phyloP scores from a whole-genome alignment of 2,797 vertebrate species.

The Loris lydekkerianus region DNA sequence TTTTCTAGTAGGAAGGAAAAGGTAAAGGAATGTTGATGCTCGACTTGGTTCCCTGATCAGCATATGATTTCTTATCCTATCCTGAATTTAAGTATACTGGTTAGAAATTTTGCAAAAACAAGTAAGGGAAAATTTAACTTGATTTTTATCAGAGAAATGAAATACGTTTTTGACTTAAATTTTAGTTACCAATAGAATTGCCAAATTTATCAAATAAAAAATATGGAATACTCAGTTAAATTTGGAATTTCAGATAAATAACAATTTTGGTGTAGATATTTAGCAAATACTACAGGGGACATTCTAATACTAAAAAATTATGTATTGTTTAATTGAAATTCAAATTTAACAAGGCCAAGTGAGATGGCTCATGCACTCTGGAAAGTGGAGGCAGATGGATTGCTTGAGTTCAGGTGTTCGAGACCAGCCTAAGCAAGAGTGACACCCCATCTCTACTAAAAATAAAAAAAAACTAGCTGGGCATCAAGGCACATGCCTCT shows the following conservation, averaged over 20 bases:
- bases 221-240: constrained; percentile 13
- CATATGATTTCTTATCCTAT: not conserved
- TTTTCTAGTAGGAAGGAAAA: not conserved
- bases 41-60: not conserved
- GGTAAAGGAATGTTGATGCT: not conserved
- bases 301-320: not conserved
- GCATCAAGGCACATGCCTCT: too few species aligned
- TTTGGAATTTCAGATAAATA: not conserved
- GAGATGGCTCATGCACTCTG: too few species aligned
- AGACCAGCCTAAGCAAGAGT: too few species aligned
- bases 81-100: not conserved
- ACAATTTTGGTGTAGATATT: not conserved
- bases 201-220: not conserved
- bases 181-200: not conserved
- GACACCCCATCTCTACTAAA: too few species aligned
- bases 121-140: not conserved
- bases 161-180: constrained; percentile 11
- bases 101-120: not conserved
- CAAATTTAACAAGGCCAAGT: not conserved
- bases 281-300: not conserved
- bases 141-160: not conserved
- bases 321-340: constrained; percentile 20
- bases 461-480: too few species aligned
- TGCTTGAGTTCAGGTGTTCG: too few species aligned
- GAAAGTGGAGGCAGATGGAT: too few species aligned